Base-by-base conservation (phyloP, 1,140 invertebrate species). In the Pinna nobilis region DNA sequence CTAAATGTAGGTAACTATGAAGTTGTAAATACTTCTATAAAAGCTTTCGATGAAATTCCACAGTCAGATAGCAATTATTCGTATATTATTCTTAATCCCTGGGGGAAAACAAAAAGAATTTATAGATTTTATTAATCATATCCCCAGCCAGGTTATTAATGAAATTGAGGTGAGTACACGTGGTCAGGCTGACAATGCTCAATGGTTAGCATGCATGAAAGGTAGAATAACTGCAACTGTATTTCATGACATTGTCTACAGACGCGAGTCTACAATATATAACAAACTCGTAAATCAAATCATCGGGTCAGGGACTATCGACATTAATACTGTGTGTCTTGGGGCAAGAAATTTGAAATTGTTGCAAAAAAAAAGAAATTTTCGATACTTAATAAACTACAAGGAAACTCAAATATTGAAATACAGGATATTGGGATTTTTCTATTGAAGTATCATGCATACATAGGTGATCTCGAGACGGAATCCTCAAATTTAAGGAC, bases 391-490 rank as follows among this genome's bases (percentile, higher is more conserved):
- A 47, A 57, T 20, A 55, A 72, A 66, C 23, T 57, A 20, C 13
- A 41, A 30, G 20, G 32, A 33, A 72, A 65, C 11, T 13, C 65
- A 65, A 65, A 30, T 41, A 51, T 65, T 28, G 47, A 18, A 33
- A 35, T 72, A 5, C 25, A 3, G 3, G 25, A 65, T 20, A 18
- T 32, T 55, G 44, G 59, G 30, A 23, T 61, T 5, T 63, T 32
- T 61, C 41, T 64, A 9, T 64, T 53, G 32, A 37, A 60, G 33
- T 20, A 49, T 15, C 50, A 30, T 69, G 41, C 23, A 3, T 74
- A 39, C 37, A 30, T 69, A 41, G 72, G 72, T 61, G 63, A 37
- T 47, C 55, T 51, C 67, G 55, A 9, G 67, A 70, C 50, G 55
- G 67, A 0, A 13, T 70, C 23, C 41, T 70, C 4, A 35, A 23